Conservation (phyloP, 2,113 vertebrate species). For the Dasyprocta punctata region DNA sequence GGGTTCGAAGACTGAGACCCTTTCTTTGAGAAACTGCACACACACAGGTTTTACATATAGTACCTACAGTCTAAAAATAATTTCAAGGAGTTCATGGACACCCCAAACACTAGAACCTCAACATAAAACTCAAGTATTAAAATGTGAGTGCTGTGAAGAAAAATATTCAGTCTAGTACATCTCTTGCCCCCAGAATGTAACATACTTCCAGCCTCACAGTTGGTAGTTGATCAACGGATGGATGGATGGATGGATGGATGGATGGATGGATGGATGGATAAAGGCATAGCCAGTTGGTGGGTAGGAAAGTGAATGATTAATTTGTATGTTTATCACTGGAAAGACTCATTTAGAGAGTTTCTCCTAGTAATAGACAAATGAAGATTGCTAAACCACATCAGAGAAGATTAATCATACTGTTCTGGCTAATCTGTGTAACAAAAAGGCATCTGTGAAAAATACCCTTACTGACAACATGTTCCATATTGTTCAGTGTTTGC, state of each 20-base stretch:
- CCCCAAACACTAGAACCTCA: not conserved
- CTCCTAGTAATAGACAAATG: conserved; percentile 50
- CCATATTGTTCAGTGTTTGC: conserved; percentile 53
- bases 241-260: too few relatives aligned
- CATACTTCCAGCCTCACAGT: not conserved
- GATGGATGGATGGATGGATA: not conserved
- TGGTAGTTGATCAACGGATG: not conserved
- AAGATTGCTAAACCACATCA: conserved; percentile 24
- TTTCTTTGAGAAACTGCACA: not conserved
- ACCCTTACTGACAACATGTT: conserved; percentile 49
- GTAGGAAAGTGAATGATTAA: not conserved
- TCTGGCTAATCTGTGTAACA: conserved; percentile 52
- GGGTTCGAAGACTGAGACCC: not conserved
- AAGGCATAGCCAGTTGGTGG: too few relatives aligned
- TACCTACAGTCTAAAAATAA: not conserved
- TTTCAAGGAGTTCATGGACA: not conserved
- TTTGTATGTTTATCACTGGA: conserved; percentile 1
- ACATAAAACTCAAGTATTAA: not conserved
- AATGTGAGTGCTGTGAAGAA: not conserved
- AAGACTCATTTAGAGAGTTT: conserved; percentile 47
- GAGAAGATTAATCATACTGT: conserved; percentile 54
- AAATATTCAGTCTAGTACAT: not conserved
- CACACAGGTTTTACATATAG: not conserved
- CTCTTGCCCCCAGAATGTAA: not conserved
- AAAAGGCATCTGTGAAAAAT: conserved; percentile 62